phyloP scores from a whole-genome alignment of 2,797 vertebrate species.

The Amniataba percoides region DNA sequence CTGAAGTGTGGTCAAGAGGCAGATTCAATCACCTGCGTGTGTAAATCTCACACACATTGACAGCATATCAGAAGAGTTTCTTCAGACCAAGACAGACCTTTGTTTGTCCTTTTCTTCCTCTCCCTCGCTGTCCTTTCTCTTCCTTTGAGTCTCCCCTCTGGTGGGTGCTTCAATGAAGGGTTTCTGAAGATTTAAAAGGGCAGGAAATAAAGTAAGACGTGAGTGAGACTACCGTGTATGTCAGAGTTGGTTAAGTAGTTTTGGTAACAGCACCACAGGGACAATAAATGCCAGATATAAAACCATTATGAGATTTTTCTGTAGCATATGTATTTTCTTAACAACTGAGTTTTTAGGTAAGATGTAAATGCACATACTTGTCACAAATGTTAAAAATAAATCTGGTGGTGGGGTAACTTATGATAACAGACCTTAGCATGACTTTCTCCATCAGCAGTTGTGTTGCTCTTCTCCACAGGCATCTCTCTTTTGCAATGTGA shows the following conservation, averaged over 20 bases:
- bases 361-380: background rate
- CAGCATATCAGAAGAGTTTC: background rate
- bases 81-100: conserved; percentile 73
- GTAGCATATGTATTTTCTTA: background rate
- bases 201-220: conserved; percentile 8
- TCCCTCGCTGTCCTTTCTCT: conserved; percentile 59
- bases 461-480: conserved; percentile 48
- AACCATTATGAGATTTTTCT: background rate
- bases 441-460: conserved; percentile 49
- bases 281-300: background rate
- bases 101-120: conserved; percentile 71
- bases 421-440: conserved; percentile 72
- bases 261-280: background rate
- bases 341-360: background rate
- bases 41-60: background rate
- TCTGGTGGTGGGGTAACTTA: background rate
- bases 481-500: conserved; percentile 58
- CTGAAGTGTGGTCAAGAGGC: background rate
- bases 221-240: background rate
- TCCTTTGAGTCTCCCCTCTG: conserved; percentile 52
- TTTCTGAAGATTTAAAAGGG: conserved; percentile 63
- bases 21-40: background rate
- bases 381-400: background rate
- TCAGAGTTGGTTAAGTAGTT: background rate
- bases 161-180: conserved; percentile 41